Conservation (phyloP, 2,888 invertebrate species). For the Willowsia nigromaculata region DNA sequence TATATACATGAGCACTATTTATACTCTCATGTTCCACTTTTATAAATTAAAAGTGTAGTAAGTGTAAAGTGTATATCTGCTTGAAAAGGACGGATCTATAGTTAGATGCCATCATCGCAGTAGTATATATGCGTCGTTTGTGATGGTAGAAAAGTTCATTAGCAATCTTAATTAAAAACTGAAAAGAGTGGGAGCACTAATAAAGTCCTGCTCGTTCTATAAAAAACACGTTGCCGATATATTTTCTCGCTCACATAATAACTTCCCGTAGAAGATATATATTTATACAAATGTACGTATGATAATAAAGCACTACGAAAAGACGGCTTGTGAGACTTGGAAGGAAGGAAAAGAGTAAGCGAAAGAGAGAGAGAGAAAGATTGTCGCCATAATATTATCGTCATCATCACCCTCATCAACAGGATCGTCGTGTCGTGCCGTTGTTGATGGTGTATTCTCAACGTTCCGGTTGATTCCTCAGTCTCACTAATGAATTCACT, state of each 20-base stretch:
- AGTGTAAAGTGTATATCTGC: constrained; percentile 29
- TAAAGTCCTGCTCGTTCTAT: constrained; percentile 46
- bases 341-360: constrained; percentile 52
- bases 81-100: constrained; percentile 43
- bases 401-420: constrained; percentile 70
- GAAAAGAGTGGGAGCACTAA: constrained; percentile 68
- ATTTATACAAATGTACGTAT: background rate
- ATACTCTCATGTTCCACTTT: constrained; percentile 29
- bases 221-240: constrained; percentile 35
- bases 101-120: constrained; percentile 4
- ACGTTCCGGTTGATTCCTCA: constrained; percentile 71
- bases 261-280: background rate
- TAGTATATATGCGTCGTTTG: constrained; percentile 40
- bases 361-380: constrained; percentile 61
- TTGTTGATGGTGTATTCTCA: constrained; percentile 66
- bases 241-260: too few species aligned
- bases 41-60: constrained; percentile 42
- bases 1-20: background rate
- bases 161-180: constrained; percentile 75
- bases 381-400: constrained; percentile 70
- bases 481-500: constrained; percentile 69
- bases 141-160: constrained; percentile 71
- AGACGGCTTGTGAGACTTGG: constrained; percentile 56
- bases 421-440: constrained; percentile 68
- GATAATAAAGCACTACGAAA: constrained; percentile 43